Evolutionary conservation across 2,113 vertebrate species (phyloP).

Genomic region (Sylvietta virens): DNA sequence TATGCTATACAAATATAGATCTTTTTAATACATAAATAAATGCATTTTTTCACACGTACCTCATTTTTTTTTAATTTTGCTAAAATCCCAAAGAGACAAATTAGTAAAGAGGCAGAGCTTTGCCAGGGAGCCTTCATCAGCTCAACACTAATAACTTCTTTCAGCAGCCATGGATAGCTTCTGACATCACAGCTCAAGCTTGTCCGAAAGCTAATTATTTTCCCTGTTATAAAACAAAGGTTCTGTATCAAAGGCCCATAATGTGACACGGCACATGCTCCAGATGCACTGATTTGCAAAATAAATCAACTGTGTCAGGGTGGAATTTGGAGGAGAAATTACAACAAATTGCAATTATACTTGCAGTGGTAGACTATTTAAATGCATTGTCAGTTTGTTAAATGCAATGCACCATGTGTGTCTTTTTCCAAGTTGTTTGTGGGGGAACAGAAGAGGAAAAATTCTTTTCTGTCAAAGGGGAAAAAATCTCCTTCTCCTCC

Average conservation of each 20-base stretch:
- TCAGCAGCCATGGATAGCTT: conserved; percentile 70
- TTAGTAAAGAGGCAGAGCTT: conserved; percentile 73
- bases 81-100: conserved; percentile 80
- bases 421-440: conserved; percentile 3
- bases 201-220: conserved; percentile 82
- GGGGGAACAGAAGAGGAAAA: neutral
- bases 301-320: conserved; percentile 75
- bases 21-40: neutral
- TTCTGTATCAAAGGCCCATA: conserved; percentile 78
- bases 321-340: conserved; percentile 76
- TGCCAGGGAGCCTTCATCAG: conserved; percentile 73
- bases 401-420: conserved; percentile 14
- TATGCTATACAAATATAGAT: neutral
- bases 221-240: conserved; percentile 80
- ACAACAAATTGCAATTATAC: conserved; percentile 74
- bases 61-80: conserved; percentile 48
- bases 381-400: conserved; percentile 61
- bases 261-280: conserved; percentile 71
- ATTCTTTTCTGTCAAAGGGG: conserved; percentile 7
- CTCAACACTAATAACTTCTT: conserved; percentile 77
- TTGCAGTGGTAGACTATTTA: conserved; percentile 62
- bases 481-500: neutral
- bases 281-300: conserved; percentile 79
- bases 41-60: conserved; percentile 17
- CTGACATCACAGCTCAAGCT: conserved; percentile 76